Evolutionary conservation across 2,797 vertebrate genomes (phyloP), one percentile per base, ranked within the genome.

Genomic region (Acestrorhynchus altus): DNA sequence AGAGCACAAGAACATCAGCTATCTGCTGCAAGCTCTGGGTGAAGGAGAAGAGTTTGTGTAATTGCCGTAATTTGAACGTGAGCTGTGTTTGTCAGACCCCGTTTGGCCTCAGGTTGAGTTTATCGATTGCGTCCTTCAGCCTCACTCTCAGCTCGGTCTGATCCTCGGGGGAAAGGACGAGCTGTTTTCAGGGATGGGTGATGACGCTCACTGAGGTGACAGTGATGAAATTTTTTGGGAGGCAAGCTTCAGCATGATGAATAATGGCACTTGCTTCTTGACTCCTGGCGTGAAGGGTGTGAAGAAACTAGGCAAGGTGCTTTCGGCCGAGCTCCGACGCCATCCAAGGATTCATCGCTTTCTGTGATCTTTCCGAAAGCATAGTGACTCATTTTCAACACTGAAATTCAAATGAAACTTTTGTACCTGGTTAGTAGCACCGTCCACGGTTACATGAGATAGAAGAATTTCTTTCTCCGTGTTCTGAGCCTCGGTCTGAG

Each of bases 201-300:
- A 20, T n/a, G 31, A 18, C 1, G 59, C 28, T 28, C 28, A 13
- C 28, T n/a, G 28, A 15, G 9, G 15, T 60, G 57, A 18, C 57
- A 16, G 28, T 9, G 28, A 35, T 35, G 28, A 16, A 15, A 51
- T 51, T 51, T 51, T 51, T 51, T 51, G 31, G 1, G 59, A n/a
- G 31, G 1, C 31, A 39, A 2, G 59, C 59, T 39, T 39, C 22
- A 20, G 59, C 8, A 16, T 70, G 66, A 80, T 75, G 40, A 52
- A 70, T 70, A 63, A 56, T 63, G 22, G 44, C 74, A 16, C 69
- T 74, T 57, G 46, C 74, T 46, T 70, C 47, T 57, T 75, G 78
- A 75, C 78, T 64, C 63, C 64, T 71, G 64, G 6, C 49, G 49
- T 7, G 18, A 20, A 52, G 18, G 64, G 7, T 18, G 49, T 1